Evolutionary conservation across 2,888 invertebrate species (phyloP), one percentile per base, ranked within the genome.

Genomic region (Serrognathus titanus): DNA sequence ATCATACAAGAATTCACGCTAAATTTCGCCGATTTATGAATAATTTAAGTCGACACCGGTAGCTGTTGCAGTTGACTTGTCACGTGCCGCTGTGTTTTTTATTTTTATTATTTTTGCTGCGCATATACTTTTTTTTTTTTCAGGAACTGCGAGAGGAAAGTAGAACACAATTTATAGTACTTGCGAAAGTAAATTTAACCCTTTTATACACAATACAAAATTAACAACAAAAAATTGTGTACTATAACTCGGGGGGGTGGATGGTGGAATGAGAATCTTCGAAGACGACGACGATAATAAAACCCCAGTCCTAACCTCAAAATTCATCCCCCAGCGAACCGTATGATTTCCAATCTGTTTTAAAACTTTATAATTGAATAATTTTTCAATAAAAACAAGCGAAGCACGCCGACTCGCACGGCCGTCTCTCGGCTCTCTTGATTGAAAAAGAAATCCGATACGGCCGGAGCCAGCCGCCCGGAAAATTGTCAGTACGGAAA

Each of bases 331-430:
- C 64, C 64, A 69, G 61, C 71, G 70, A 71, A 74, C 69, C 74
- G 72, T 69, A 69, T 73, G 74, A 75, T 75, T 75, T 75, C 71
- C 75, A 75, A 75, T 75, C 75, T 75, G 75, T 75, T 75, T 75
- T 70, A 74, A 75, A 75, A 75, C 74, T 75, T 75, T 74, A 74
- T 75, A 76, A 75, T 75, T 76, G 75, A 76, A 75, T 76, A 76
- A 76, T 76, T 76, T 75, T 76, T 75, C 75, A 75, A 76, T 75
- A 76, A 76, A 76, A 75, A 74, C 73, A 73, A 75, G 74, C 72
- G 72, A 70, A 74, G 74, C 73, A 71, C 60, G 66, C 60, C 59
- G 58, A 59, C 60, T 59, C 60, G 61, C 55, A 58, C 61, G 61
- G 64, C 43, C 43, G 43, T 43, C 43, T 43, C 43, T 20, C 43